Evolutionary conservation across 2,888 invertebrate species (phyloP).

Genomic region (Ormia ochracea): DNA sequence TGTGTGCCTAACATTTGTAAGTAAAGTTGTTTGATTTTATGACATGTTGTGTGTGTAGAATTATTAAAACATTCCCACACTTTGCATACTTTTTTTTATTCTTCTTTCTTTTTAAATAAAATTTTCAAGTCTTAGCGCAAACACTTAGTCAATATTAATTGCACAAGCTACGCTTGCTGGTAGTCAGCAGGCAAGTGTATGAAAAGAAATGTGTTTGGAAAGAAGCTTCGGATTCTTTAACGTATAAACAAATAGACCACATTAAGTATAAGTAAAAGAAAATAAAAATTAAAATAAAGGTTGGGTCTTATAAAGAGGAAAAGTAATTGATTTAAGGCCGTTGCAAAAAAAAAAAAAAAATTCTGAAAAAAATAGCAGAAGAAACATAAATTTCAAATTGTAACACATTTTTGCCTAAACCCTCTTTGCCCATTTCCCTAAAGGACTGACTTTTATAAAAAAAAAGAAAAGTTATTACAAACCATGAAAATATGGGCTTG

Average conservation of each 20-base stretch:
- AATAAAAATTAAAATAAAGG: constrained; percentile 28
- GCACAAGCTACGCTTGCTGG: not conserved
- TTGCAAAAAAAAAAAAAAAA: not conserved
- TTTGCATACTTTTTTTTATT: constrained; percentile 55
- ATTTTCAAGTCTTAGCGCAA: constrained; percentile 12
- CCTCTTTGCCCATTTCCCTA: no score
- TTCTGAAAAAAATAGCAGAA: not conserved
- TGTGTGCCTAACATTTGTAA: constrained; percentile 46
- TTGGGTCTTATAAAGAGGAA: constrained; percentile 34
- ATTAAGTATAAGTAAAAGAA: constrained; percentile 22
- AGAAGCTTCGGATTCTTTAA: constrained; percentile 54
- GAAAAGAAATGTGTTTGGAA: not conserved
- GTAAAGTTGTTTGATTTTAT: constrained; percentile 63
- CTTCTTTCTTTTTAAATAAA: not conserved
- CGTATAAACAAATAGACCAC: constrained; percentile 62
- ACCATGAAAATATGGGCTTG: no score
- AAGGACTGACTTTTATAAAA: no score
- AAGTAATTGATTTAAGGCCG: constrained; percentile 50
- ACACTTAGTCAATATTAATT: constrained; percentile 43
- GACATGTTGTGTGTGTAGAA: constrained; percentile 66
- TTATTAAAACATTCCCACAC: constrained; percentile 72
- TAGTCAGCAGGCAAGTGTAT: not conserved
- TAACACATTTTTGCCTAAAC: not conserved
- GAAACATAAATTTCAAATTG: not conserved
- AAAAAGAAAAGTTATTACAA: no score